Evolutionary conservation across 2,797 vertebrate genomes (phyloP), one percentile per base, ranked within the genome.

Genomic region (Cyprinodon diabolis): DNA sequence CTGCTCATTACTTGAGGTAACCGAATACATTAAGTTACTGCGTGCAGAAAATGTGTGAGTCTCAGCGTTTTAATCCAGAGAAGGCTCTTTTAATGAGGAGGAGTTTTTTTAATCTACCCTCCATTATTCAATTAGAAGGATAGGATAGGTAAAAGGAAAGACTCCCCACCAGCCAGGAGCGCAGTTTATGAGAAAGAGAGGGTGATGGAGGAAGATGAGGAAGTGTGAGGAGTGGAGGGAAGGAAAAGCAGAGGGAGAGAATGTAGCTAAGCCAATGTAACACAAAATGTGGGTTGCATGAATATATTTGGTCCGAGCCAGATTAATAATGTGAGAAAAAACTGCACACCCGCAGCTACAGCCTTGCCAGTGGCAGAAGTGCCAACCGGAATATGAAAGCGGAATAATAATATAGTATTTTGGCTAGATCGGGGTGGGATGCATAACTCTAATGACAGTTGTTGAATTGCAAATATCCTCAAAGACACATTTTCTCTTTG

Each of bases 61-160:
- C 80, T 93, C 90, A 93, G 92, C 91, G 71, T 83, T 90, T 88
- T 82, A 87, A 89, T 87, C 86, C 79, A 80, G 68, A 72, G 78
- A 82, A 84, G 83, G 71, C 58, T 71, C 30, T 54, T 91, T 91
- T 94, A 94, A 93, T 89, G 84, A 93, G 87, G 62, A 4, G 66
- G 54, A 65, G 83, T 86, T 86, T 43, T n/a, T 91, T 90, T 86
- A 90, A 90, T 89, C 75, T 66, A 82, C 76, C 79, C 80, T 86
- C 84, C 87, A 84, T 92, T 93, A 92, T 92, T 90, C 91, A 93
- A 91, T 94, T 92, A 93, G 78, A 74, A 25, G 66, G 78, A 77
- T 69, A 83, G 74, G 79, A 77, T 69, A 83, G 74, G 79, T 71
- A 25, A 83, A 86, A 87, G 82, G 74, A 82, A 76, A 78, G 81